phyloP scores from a whole-genome alignment of 2,797 vertebrate species.

The Gymnocypris eckloni region DNA sequence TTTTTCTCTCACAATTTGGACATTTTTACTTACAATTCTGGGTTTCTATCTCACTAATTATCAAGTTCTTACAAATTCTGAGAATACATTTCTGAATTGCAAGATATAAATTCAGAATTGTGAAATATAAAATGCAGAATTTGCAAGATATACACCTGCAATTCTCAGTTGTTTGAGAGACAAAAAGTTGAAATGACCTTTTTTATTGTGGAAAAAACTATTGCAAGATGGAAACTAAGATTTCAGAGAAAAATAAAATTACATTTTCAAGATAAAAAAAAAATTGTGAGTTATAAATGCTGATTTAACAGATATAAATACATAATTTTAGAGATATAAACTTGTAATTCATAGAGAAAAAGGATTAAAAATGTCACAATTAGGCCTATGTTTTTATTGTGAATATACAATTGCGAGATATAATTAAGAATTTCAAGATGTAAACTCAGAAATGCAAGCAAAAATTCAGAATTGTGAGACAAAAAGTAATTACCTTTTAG shows the following conservation, averaged over 20 bases:
- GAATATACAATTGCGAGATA: background rate
- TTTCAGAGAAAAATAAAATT: too few species aligned
- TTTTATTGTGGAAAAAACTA: background rate
- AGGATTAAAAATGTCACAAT: background rate
- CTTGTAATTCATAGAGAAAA: background rate
- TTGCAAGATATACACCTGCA: background rate
- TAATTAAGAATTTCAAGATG: background rate
- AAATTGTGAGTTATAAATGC: background rate
- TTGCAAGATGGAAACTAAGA: background rate
- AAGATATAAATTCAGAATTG: background rate
- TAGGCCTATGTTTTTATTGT: background rate
- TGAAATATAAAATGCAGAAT: too few species aligned
- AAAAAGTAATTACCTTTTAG: background rate
- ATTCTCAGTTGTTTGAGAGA: background rate
- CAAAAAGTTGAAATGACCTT: background rate
- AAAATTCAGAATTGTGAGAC: too few species aligned
- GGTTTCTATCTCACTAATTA: background rate
- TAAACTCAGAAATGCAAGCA: too few species aligned
- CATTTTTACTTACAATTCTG: background rate
- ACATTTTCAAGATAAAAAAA: background rate
- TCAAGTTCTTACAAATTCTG: background rate
- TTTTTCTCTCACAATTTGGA: background rate
- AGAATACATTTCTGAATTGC: background rate
- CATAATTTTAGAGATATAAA: background rate
- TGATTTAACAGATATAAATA: background rate